Evolutionary conservation across 2,888 invertebrate species (phyloP).

Genomic region (Schizotus pectinicornis): DNA sequence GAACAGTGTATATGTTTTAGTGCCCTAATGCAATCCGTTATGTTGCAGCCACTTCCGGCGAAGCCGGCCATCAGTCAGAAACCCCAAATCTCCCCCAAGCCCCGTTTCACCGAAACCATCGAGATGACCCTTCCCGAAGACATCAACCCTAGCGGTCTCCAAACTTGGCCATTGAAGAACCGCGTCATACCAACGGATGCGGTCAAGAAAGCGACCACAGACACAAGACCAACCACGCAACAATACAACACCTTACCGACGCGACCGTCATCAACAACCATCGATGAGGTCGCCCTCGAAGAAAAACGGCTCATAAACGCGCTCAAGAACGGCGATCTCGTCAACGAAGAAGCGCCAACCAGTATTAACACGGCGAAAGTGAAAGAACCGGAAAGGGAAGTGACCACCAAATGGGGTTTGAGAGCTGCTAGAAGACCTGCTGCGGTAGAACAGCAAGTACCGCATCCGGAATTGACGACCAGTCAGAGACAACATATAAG

Average conservation of each 20-base stretch:
- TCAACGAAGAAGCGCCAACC: slow-evolving; percentile 60
- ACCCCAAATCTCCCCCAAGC: slow-evolving; percentile 60
- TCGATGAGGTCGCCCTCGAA: slow-evolving; percentile 71
- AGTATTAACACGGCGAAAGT: slow-evolving; percentile 34
- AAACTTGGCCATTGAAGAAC: slow-evolving; percentile 69
- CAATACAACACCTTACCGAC: slow-evolving; percentile 20
- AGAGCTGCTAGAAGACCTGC: slow-evolving; percentile 54
- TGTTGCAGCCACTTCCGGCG: slow-evolving; percentile 48
- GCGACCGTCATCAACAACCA: slow-evolving; percentile 33
- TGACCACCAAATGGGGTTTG: slow-evolving; percentile 53
- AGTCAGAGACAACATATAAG: slow-evolving; percentile 65
- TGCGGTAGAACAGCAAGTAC: slow-evolving; percentile 61
- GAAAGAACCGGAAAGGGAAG: slow-evolving; percentile 39
- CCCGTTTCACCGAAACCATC: slow-evolving; percentile 65
- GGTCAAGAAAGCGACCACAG: slow-evolving; percentile 48
- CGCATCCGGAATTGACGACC: slow-evolving; percentile 70
- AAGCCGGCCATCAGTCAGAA: slow-evolving; percentile 60
- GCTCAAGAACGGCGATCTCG: slow-evolving; percentile 73
- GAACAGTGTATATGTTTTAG: too few relatives aligned
- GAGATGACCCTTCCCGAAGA: slow-evolving; percentile 71
- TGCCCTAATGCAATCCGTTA: neutral
- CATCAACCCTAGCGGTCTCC: slow-evolving; percentile 59
- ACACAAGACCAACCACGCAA: slow-evolving; percentile 16
- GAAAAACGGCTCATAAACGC: slow-evolving; percentile 81
- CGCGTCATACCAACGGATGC: slow-evolving; percentile 59